These are phyloP conservation scores for Montipora capitata DNA, from an alignment of 92 coral and sea anemone genomes.

Conservation along the genomic window DNA sequence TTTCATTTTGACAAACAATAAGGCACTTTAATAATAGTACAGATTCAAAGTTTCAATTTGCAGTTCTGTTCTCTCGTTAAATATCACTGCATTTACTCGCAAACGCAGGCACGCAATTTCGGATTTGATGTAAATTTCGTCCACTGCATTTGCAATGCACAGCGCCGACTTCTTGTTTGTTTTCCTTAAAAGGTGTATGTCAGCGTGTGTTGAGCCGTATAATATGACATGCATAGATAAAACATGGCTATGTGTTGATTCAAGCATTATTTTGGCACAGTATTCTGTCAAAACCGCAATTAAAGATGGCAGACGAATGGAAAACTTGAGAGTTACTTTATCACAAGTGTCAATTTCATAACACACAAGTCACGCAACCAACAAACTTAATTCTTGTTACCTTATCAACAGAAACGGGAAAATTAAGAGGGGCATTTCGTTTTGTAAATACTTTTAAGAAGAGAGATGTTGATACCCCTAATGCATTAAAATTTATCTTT, in stretches of 20 bases:
- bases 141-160: not conserved
- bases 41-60: not conserved
- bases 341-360: conserved; percentile 16
- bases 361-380: too few species aligned
- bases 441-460: conserved; percentile 42
- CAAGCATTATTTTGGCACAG: conserved; percentile 29
- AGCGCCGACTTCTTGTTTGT: conserved; percentile 32
- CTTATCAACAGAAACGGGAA: conserved; percentile 24
- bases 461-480: not conserved
- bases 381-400: not conserved
- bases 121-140: not conserved
- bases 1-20: not conserved
- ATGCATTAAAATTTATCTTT: conserved; percentile 31
- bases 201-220: conserved; percentile 18
- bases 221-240: conserved; percentile 26
- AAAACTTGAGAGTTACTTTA: not conserved
- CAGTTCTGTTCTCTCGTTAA: conserved; percentile 6
- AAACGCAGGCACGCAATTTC: conserved; percentile 8
- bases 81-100: not conserved
- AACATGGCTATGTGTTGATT: conserved; percentile 29
- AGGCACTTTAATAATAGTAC: not conserved
- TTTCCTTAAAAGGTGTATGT: not conserved
- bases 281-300: conserved; percentile 32
- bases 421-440: not conserved
- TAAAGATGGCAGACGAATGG: not conserved